Base-by-base conservation (phyloP, 2,888 invertebrate species). In the Sinotaia quadrata region DNA sequence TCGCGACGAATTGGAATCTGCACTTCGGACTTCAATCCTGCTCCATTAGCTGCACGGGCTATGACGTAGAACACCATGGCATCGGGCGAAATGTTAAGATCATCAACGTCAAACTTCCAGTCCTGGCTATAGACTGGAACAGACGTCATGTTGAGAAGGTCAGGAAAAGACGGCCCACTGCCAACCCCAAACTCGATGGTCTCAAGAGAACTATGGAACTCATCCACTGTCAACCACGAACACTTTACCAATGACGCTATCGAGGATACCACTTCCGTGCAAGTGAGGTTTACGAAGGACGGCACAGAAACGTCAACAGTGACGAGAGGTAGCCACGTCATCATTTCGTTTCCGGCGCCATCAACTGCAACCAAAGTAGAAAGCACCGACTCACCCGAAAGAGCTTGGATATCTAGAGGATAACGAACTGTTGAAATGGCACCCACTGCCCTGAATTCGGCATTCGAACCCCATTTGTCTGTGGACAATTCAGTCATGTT, bases 341-440 rank as follows among this genome's bases (percentile, higher is more conserved):
- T 27, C 12, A 21, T 4, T 52, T 52, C 29, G 24, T 52, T 52
- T 15, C 52, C 52, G 18, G 52, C 52, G 7, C 31, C 15, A 31
- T 52, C 52, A 4, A 66, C 29, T 4, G 72, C 52, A 41, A 62
- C 59, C 4, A 77, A 60, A 41, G 76, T 74, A 2, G 79, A 41
- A 41, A 75, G 77, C 1, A 72, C 60, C 5, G 78, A 47, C 49
- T 72, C 67, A n/a, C 78, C 80, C 12, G 74, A 69, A 5, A 31
- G 36, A 7, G 29, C 4, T 2, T 15, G 24, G 31, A 24, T 10
- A 18, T 8, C 4, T 10, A 52, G 27, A 52, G 24, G 12, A 12
- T 12, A 41, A 12, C 10, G 41, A 12, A 15, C 18, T 18, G 41
- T 41, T 18, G 41, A 41, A 8, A 41, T 18, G 10, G 41, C 10